Base-by-base conservation (phyloP, 2,797 vertebrate genomes). In the Pitangus sulphuratus region DNA sequence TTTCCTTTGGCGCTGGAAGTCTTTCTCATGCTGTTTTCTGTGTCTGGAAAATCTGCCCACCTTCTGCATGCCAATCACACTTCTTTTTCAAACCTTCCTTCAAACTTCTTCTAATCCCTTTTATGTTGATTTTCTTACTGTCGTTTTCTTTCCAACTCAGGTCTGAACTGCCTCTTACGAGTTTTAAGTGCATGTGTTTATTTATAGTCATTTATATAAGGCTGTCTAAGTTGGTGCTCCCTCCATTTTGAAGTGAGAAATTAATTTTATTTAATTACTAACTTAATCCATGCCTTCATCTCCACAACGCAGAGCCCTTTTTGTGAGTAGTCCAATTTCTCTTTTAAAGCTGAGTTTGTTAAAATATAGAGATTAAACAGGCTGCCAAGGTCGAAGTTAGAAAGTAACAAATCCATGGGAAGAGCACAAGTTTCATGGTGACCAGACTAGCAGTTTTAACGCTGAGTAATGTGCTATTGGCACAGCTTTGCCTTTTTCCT, bases 11-110 rank as follows among this genome's bases (percentile, higher is more conserved):
- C 7, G 0, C 80, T 95, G 37, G 48, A 76, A 92, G 76, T 87
- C 75, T 92, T 89, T 84, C 84, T 69, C 70, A 72, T 80, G 78
- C 83, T 93, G 76, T 84, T 93, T 93, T 93, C 61, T 70, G 51
- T 65, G 84, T 77, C 84, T 94, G 93, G 53, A 96, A 96, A 95
- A 90, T 90, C 91, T 95, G 78, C 83, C 92, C 60, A 77, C 90
- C 93, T 96, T 96, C 77, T 96, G 93, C 91, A 93, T 84, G 93
- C 92, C 94, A 97, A 78, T 95, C 87, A 90, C 86, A 87, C 72
- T 91, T 94, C 84, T 93, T 80, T 94, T 89, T 95, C 89, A 93
- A 89, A 77, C 84, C 72, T 91, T 94, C 56, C 70, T 96, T 92
- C 60, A 85, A 71, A 85, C 57, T 91, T 87, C 81, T 75, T 42